Evolutionary conservation across 2,888 invertebrate species (phyloP), one percentile per base, ranked within the genome.

Genomic region (Rotaria magnacalcarata): DNA sequence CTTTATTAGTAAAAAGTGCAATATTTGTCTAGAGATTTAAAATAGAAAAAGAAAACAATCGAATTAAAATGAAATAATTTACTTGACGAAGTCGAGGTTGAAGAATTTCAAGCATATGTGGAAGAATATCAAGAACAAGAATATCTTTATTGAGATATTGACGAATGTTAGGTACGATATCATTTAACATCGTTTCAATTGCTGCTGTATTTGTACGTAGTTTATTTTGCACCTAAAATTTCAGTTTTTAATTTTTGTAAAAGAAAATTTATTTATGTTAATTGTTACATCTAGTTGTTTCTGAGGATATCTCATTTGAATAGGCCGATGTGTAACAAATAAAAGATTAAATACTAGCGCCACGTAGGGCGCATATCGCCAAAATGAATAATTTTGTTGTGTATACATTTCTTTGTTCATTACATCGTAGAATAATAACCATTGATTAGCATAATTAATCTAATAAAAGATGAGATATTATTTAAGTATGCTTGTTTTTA

Each of bases 81-180:
- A 95, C 95, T 0, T 95, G 94, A 85, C 95, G 92, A 75, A 96
- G 92, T 41, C 92, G 92, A 0, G 96, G 96, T 85, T 94, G 93
- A 84, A 96, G 92, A 85, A 96, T 93, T 86, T 93, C 92, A 5
- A 94, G 92, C 84, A 96, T 90, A 60, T 94, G 90, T 0, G 96
- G 95, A 86, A 95, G 89, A 0, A 94, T 91, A 89, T 96, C 95
- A 67, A 94, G 89, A 54, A 93, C 91, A 75, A 75, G 75, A 41
- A 47, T 75, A 43, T 41, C 47, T 75, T 41, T 43, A 41, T 43
- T 2, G 24, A 75, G 21, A 43, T 43, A 75, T 75, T 75, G 75
- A 43, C 75, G 75, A 43, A 43, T 16, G 11, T 10, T 75, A 47
- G 75, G 75, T 41, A 43, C 21, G 2, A 75, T 75, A 75, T 47